Evolutionary conservation across 2,797 vertebrate species (phyloP).

Genomic region (Siniperca scherzeri): DNA sequence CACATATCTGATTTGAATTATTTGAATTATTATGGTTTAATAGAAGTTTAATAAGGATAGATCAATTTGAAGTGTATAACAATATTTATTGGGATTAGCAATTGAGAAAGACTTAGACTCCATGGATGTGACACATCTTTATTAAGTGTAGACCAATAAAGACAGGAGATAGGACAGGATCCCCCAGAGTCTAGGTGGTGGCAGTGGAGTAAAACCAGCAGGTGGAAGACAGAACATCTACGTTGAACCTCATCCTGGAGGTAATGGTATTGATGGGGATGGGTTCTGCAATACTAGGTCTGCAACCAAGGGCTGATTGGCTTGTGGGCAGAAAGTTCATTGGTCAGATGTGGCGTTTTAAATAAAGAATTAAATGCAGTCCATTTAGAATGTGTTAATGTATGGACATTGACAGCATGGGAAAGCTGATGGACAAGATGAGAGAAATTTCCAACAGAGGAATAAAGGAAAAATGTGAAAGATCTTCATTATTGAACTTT

Average conservation of each 20-base stretch:
- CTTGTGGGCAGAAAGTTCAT: no score
- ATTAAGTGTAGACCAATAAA: no score
- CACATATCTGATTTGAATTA: no score
- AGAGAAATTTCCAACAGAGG: not conserved
- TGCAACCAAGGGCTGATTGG: not conserved
- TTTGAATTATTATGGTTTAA: not conserved
- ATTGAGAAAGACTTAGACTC: not conserved
- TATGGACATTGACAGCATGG: not conserved
- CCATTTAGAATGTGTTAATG: not conserved
- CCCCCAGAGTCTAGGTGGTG: no score
- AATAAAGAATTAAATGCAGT: not conserved
- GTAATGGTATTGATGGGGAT: not conserved
- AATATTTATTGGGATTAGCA: not conserved
- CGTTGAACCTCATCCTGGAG: not conserved
- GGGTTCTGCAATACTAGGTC: not conserved
- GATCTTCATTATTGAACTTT: not conserved
- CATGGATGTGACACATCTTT: not conserved
- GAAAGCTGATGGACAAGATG: not conserved
- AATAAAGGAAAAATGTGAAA: not conserved
- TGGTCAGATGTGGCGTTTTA: slow-evolving; percentile 4
- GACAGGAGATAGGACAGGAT: no score
- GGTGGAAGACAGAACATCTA: not conserved
- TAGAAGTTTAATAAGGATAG: not conserved
- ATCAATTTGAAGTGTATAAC: not conserved
- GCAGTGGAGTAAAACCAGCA: not conserved